A percentile compares a stretch with the other conserved stretches of the same genome.
phyloP scores from a whole-genome alignment of 2,888 invertebrate genomes.

The Parnassius apollo region DNA sequence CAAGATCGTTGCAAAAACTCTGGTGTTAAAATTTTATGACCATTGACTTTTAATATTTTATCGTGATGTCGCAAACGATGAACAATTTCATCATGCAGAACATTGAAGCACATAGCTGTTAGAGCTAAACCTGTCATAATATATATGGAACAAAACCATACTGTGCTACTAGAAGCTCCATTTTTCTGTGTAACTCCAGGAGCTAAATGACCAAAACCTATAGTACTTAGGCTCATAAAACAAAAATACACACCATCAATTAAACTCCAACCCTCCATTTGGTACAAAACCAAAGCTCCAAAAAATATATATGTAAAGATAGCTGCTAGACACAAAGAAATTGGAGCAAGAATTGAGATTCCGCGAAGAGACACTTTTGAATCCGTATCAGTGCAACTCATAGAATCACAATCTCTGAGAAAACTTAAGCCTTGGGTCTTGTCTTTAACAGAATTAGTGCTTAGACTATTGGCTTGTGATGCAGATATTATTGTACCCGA shows the following conservation, averaged over 20 bases:
- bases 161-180: constrained; percentile 82
- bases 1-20: constrained; percentile 74
- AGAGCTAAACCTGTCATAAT: constrained; percentile 94
- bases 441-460: constrained; percentile 69
- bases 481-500: constrained; percentile 78
- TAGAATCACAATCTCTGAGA: constrained; percentile 74
- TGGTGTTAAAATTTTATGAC: constrained; percentile 67
- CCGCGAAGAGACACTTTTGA: constrained; percentile 86
- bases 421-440: constrained; percentile 68
- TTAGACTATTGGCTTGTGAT: constrained; percentile 71
- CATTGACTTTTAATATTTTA: constrained; percentile 59
- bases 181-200: constrained; percentile 83
- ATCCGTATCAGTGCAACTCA: constrained; percentile 85
- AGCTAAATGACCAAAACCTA: constrained; percentile 93
- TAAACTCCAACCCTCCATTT: constrained; percentile 95
- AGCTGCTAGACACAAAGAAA: constrained; percentile 92
- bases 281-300: constrained; percentile 93
- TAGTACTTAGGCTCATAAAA: constrained; percentile 96
- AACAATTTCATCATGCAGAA: constrained; percentile 92
- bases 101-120: constrained; percentile 95
- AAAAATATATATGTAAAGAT: constrained; percentile 95
- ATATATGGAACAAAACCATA: constrained; percentile 95
- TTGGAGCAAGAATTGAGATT: constrained; percentile 92
- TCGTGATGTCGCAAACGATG: constrained; percentile 86
- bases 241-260: constrained; percentile 96